Evolutionary conservation across 2,888 invertebrate genomes (phyloP).

Genomic region (Brachyopa scutellaris): DNA sequence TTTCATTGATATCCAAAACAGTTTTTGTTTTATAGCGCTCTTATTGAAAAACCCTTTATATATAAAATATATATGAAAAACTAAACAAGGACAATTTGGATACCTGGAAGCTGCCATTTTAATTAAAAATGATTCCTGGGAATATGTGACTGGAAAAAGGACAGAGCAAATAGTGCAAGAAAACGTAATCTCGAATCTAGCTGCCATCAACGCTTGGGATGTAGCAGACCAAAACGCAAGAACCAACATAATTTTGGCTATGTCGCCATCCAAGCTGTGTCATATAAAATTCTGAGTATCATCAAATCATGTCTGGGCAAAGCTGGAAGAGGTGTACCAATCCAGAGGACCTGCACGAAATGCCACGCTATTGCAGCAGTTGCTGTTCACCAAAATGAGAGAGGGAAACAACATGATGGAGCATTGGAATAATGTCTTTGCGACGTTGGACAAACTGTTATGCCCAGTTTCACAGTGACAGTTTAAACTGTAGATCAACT

Average conservation of each 20-base stretch:
- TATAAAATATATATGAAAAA: slow-evolving; percentile 3
- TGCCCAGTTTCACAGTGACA: too few species aligned
- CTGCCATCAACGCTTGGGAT: slow-evolving; percentile 28
- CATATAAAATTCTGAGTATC: slow-evolving; percentile 75
- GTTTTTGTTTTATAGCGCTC: too few species aligned
- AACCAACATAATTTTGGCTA: slow-evolving; percentile 68
- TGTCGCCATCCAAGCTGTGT: slow-evolving; percentile 76
- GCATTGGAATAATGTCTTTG: slow-evolving; percentile 78
- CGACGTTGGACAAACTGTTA: slow-evolving; percentile 77
- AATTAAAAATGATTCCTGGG: slow-evolving; percentile 31
- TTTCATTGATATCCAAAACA: too few species aligned
- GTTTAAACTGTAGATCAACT: too few species aligned
- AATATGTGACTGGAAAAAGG: slow-evolving; percentile 2
- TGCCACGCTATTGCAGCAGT: slow-evolving; percentile 78
- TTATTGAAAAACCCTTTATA: too few species aligned
- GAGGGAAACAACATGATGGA: slow-evolving; percentile 76
- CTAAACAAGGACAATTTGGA: slow-evolving; percentile 21
- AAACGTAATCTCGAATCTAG: background rate
- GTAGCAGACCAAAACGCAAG: slow-evolving; percentile 68
- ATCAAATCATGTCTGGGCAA: slow-evolving; percentile 78
- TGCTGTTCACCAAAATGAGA: slow-evolving; percentile 77
- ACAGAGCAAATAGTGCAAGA: background rate
- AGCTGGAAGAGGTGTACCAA: slow-evolving; percentile 77
- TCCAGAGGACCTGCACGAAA: slow-evolving; percentile 79
- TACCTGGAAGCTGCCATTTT: slow-evolving; percentile 25